A percentile compares a stretch with the other conserved stretches of the same genome.
Evolutionary conservation across 2,888 invertebrate genomes (phyloP).

Genomic region (Mesochorus sp.): DNA sequence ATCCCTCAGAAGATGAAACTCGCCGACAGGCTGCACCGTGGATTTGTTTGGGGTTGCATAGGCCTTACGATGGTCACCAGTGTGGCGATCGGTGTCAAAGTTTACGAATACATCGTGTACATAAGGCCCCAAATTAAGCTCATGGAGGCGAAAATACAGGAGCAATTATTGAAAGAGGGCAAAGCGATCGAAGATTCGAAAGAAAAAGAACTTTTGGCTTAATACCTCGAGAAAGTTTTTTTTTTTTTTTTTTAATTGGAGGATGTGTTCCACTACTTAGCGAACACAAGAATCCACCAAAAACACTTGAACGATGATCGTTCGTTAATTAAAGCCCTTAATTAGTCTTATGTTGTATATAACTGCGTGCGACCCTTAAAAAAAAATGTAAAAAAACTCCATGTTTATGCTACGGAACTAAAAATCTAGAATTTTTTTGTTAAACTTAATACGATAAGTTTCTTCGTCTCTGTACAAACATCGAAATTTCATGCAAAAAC

Average conservation of each 20-base stretch:
- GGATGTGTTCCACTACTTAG: no score
- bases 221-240: neutral
- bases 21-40: conserved; percentile 83
- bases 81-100: conserved; percentile 79
- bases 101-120: conserved; percentile 82
- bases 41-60: conserved; percentile 82
- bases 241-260: neutral
- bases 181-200: neutral
- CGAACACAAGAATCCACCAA: no score
- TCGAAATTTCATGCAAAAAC: no score
- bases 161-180: conserved; percentile 84
- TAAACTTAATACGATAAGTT: no score
- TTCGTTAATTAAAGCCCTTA: no score
- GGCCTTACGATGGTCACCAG: conserved; percentile 81
- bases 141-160: conserved; percentile 80
- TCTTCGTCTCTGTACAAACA: no score
- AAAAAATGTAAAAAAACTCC: no score
- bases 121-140: conserved; percentile 79
- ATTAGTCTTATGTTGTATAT: no score
- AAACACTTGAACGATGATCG: no score
- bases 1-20: conserved; percentile 72
- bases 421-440: no score
- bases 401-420: no score
- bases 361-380: no score
- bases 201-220: neutral